These are phyloP conservation scores for Antitype chi DNA, from an alignment of 2,888 invertebrate species.

Conservation along the genomic window DNA sequence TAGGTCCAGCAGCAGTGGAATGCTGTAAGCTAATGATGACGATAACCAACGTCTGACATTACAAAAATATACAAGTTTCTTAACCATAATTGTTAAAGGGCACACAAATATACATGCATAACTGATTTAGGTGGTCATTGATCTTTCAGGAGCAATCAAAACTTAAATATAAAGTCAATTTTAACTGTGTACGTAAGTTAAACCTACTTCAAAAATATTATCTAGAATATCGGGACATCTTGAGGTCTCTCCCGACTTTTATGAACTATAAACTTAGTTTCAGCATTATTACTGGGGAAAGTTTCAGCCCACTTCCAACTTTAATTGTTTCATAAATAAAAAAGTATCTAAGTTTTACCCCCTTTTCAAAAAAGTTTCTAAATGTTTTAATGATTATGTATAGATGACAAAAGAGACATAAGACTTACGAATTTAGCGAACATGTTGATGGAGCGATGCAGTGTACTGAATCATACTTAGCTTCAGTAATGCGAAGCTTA, in stretches of 20 bases:
- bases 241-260: background rate
- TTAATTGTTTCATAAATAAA: conserved; percentile 32
- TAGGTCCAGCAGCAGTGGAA: no score
- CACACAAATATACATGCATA: background rate
- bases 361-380: conserved; percentile 18
- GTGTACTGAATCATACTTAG: conserved; percentile 75
- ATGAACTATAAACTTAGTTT: conserved; percentile 1
- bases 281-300: conserved; percentile 9
- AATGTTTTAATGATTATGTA: conserved; percentile 22
- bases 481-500: conserved; percentile 71
- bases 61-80: background rate
- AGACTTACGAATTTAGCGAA: conserved; percentile 82
- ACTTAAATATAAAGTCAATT: conserved; percentile 30
- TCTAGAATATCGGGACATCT: conserved; percentile 20
- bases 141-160: conserved; percentile 28
- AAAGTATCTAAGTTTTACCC: background rate
- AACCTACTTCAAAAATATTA: conserved; percentile 20
- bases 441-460: conserved; percentile 79
- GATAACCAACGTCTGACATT: background rate
- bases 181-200: conserved; percentile 7
- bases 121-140: conserved; percentile 8
- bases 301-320: conserved; percentile 28
- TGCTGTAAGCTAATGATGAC: no score
- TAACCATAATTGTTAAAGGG: background rate
- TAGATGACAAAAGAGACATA: conserved; percentile 32